Conservation (phyloP, 2,888 invertebrate species). For the Apotomis betuletana region DNA sequence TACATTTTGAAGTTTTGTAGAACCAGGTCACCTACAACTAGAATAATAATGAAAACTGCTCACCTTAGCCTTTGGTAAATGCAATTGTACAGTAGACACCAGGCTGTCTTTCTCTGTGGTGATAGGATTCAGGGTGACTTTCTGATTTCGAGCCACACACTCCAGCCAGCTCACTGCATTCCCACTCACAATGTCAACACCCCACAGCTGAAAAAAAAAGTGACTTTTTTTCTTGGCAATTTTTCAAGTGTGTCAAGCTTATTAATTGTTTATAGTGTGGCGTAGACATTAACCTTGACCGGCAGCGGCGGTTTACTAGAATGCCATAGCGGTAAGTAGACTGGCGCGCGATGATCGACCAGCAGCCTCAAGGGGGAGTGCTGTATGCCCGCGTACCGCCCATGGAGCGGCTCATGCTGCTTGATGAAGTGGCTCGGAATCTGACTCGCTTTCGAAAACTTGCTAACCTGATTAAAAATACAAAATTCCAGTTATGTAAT, state of each 20-base stretch:
- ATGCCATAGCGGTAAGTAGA: slow-evolving; percentile 81
- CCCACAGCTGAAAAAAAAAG: slow-evolving; percentile 75
- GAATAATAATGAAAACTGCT: not conserved
- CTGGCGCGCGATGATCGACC: slow-evolving; percentile 82
- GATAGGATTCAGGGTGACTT: slow-evolving; percentile 78
- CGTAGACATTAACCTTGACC: slow-evolving; percentile 71
- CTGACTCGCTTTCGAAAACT: slow-evolving; percentile 83
- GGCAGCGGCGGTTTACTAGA: slow-evolving; percentile 77
- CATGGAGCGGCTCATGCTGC: slow-evolving; percentile 78
- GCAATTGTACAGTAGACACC: slow-evolving; percentile 73
- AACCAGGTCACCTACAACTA: too few species aligned
- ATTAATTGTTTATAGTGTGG: slow-evolving; percentile 35
- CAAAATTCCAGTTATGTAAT: slow-evolving; percentile 69
- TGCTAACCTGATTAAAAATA: slow-evolving; percentile 79
- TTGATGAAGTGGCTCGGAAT: slow-evolving; percentile 83
- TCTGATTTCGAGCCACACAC: slow-evolving; percentile 77
- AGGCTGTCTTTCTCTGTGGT: slow-evolving; percentile 72
- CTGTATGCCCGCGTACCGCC: slow-evolving; percentile 79
- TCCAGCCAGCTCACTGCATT: slow-evolving; percentile 85
- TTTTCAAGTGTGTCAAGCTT: slow-evolving; percentile 43
- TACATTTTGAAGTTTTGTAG: too few species aligned
- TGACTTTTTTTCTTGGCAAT: slow-evolving; percentile 48
- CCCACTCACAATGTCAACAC: slow-evolving; percentile 75
- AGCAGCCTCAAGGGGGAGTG: slow-evolving; percentile 78
- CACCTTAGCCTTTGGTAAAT: slow-evolving; percentile 74